These are phyloP conservation scores for Pseudolaguvia tuberculata DNA, from an alignment of 2,113 vertebrate species.

Conservation along the genomic window DNA sequence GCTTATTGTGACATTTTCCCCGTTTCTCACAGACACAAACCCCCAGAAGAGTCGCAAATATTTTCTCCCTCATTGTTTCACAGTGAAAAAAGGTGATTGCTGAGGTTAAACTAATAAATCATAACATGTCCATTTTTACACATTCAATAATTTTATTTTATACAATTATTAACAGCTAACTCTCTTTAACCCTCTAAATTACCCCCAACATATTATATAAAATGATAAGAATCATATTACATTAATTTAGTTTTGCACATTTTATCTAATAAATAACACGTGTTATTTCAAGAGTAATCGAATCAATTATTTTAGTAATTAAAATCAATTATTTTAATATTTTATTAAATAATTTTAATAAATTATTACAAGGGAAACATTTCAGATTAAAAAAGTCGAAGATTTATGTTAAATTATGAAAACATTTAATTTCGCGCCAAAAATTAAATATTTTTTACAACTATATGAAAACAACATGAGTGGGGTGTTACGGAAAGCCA, in stretches of 20 bases:
- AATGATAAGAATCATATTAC: background rate
- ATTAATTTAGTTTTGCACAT: background rate
- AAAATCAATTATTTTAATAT: too few relatives aligned
- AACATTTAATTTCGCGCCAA: too few relatives aligned
- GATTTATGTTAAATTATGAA: too few relatives aligned
- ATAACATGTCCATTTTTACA: too few relatives aligned
- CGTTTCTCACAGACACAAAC: conserved; percentile 34
- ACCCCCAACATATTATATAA: too few relatives aligned
- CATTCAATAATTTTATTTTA: too few relatives aligned
- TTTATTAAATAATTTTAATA: too few relatives aligned
- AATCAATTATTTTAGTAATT: too few relatives aligned
- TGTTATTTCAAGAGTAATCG: too few relatives aligned
- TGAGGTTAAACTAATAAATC: background rate
- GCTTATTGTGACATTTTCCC: conserved; percentile 42
- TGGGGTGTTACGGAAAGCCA: conserved; percentile 36
- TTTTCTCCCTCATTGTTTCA: conserved; percentile 22
- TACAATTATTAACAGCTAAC: background rate
- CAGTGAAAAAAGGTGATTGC: background rate
- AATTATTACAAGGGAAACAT: background rate
- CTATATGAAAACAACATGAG: conserved; percentile 37
- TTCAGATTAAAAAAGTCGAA: too few relatives aligned
- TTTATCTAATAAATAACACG: background rate
- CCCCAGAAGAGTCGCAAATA: conserved; percentile 35
- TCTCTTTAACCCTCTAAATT: background rate
- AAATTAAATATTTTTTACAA: background rate